Base-by-base conservation (phyloP, 1,140 invertebrate genomes). In the Araneus ventricosus region DNA sequence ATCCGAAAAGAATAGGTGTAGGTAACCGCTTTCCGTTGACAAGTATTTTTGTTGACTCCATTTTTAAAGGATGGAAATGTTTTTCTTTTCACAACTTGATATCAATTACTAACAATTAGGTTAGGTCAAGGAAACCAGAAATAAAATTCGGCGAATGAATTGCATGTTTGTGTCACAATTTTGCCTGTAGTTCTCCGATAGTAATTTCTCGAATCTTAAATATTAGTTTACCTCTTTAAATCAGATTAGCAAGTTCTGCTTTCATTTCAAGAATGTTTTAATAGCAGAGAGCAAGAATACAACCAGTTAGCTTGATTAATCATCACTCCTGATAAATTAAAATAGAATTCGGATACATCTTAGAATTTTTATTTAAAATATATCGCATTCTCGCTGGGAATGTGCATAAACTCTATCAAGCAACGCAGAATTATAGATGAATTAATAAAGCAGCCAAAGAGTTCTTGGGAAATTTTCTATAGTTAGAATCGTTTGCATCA, bases 1-100 rank as follows among this genome's bases (percentile, higher is more conserved):
- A 89, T n/a, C 92, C 92, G 34, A 93, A 93, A 10, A 93, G 92
- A 22, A 93, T 93, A 6, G 92, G 87, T 45, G 92, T 93, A 2
- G 92, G 92, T 6, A 93, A 59, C 63, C 92, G 37, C 17, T 52
- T 87, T 22, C 91, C 91, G 7, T 93, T 93, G 27, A 85, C 34
- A 45, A 92, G 61, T 8, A 92, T 92, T 27, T 92, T 86, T 37
- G 89, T 84, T 8, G 89, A 91, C 39, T 91, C 89, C 89, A 91
- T 91, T 24, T 61, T 84, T 4, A 27, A 82, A n/a, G 61, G 24
- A 3, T 39, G 63, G 34, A 37, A 79, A 2, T 57, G 27, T 30
- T 14, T 75, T 27, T 89, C 34, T 75, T 14, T 52, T 61, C 37
- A 61, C 22, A 22, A 10, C 22, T 84, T 84, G 37, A n/a, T 59